A percentile compares a stretch with the other conserved stretches of the same genome.
These are phyloP conservation scores for Cantharis flavilabris DNA, from an alignment of 2,888 invertebrate species.

Conservation along the genomic window DNA sequence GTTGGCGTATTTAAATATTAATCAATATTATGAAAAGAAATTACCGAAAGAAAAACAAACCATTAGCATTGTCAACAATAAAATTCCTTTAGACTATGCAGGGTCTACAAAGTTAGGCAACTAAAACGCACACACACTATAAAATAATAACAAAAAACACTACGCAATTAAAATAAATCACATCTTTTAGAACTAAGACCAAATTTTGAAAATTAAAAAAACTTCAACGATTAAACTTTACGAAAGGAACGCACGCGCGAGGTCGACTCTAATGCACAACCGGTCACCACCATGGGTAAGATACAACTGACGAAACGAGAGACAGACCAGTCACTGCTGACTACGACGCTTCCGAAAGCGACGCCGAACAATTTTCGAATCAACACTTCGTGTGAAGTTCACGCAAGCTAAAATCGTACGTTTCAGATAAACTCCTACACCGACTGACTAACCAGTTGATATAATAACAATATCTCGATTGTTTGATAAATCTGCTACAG, in stretches of 20 bases:
- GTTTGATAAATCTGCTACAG: conserved; percentile 7
- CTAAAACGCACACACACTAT: background rate
- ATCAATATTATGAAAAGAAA: background rate
- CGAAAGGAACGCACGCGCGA: background rate
- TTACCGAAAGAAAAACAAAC: background rate
- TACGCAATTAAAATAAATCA: background rate
- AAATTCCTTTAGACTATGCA: background rate
- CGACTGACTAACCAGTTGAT: conserved; percentile 8
- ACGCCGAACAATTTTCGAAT: conserved; percentile 19
- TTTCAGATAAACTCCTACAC: conserved; percentile 14
- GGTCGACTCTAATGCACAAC: background rate
- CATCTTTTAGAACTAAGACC: background rate
- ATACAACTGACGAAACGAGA: background rate
- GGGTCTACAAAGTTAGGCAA: background rate
- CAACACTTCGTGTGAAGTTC: conserved; percentile 17
- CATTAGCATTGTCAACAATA: conserved; percentile 1
- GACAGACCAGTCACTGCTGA: conserved; percentile 15
- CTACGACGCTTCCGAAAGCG: conserved; percentile 20
- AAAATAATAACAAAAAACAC: conserved; percentile 1
- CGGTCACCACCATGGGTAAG: background rate
- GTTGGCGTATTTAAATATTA: background rate
- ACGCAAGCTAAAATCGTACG: conserved; percentile 23
- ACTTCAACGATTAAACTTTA: background rate
- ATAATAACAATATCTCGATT: conserved; percentile 14
- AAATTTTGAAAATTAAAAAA: background rate